Evolutionary conservation across 1,140 invertebrate genomes (phyloP), one percentile per base, ranked within the genome.

Genomic region (Papilio glaucus): DNA sequence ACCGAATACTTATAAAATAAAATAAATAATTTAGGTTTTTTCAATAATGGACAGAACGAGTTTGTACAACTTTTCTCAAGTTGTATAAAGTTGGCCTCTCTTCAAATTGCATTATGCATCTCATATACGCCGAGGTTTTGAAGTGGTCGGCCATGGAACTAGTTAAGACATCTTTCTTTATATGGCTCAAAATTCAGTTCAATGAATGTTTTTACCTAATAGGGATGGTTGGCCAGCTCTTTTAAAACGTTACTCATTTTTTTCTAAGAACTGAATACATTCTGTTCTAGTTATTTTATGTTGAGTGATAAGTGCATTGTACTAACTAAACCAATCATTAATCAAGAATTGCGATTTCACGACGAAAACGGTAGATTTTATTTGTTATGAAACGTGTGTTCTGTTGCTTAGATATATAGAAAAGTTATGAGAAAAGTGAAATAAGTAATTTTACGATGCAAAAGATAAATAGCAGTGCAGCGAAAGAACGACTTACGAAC

Each of bases 21-120:
- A n/a, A n/a, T n/a, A n/a, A n/a, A n/a, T n/a, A n/a, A n/a, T n/a
- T n/a, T n/a, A n/a, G n/a, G n/a, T n/a, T 57, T 57, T 57, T 57
- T 24, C 2, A 26, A 12, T 45, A 4, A 6, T 57, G 49, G 21
- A 57, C 3, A 24, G 24, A 57, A 53, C 18, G 18, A 24, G 49
- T 53, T 53, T 53, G 9, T 53, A 10, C 49, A 57, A 57, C 21
- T 18, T 45, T 26, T 24, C 49, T 12, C 49, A 26, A 24, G 49
- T 18, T 57, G 49, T 18, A 57, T 57, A 24, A 57, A 57, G 24
- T 57, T 57, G 49, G 49, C 49, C 49, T 57, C 49, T 57, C 49
- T 49, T 49, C 49, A 57, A 57, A 57, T 12, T 57, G 49, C 49
- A 57, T 57, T 24, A 57, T 57, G 21, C 49, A 24, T 26, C 6